Conservation (phyloP, 1,140 invertebrate genomes). For the Lordiphosa clarofinis region DNA sequence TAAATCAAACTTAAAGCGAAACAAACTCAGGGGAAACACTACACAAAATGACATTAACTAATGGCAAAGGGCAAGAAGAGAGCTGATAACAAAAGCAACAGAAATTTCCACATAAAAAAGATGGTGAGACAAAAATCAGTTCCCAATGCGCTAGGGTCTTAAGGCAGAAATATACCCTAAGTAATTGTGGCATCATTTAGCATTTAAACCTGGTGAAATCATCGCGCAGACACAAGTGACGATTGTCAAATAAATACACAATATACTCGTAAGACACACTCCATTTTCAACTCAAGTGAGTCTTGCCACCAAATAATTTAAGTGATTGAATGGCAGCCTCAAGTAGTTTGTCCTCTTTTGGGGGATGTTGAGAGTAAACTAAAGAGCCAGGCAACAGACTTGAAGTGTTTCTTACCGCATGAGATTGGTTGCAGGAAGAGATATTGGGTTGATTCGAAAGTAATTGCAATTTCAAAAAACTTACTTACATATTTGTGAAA, state of each 20-base stretch:
- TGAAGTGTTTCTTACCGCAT: neutral
- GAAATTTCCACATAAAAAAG: slow-evolving; percentile 6
- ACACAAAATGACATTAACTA: slow-evolving; percentile 42
- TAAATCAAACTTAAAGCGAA: slow-evolving; percentile 57
- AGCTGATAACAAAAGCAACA: slow-evolving; percentile 18
- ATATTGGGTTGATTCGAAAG: too few relatives aligned
- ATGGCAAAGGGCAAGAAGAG: slow-evolving; percentile 28
- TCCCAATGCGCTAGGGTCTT: slow-evolving; percentile 20
- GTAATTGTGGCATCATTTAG: slow-evolving; percentile 50
- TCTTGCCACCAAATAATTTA: slow-evolving; percentile 1
- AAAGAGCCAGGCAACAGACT: neutral
- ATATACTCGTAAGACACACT: slow-evolving; percentile 21
- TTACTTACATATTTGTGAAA: too few relatives aligned
- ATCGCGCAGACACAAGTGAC: slow-evolving; percentile 20
- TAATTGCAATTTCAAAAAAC: too few relatives aligned
- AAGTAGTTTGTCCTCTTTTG: neutral
- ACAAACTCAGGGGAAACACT: slow-evolving; percentile 26
- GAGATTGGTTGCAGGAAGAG: too few relatives aligned
- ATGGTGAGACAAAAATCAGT: slow-evolving; percentile 23
- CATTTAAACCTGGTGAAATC: slow-evolving; percentile 36
- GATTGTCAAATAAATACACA: slow-evolving; percentile 59
- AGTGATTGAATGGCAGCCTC: neutral
- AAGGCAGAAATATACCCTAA: slow-evolving; percentile 23
- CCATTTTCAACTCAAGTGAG: slow-evolving; percentile 41
- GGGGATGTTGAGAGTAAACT: neutral